Evolutionary conservation across 1,140 invertebrate species (phyloP).

Genomic region (Brachionus koreanus): DNA sequence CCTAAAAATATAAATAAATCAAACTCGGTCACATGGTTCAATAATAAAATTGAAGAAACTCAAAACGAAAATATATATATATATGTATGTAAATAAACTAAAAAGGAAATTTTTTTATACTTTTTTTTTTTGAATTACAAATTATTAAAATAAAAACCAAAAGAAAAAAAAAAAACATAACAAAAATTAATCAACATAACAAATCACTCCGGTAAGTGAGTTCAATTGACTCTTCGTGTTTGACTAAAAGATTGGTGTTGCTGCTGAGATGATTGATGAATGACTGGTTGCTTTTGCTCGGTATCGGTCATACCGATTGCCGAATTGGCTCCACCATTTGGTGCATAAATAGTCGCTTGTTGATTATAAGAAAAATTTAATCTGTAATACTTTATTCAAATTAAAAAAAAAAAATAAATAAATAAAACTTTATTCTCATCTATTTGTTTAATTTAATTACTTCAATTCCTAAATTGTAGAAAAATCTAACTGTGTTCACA

Average conservation of each 20-base stretch:
- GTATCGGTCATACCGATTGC: background rate
- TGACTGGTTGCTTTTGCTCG: background rate
- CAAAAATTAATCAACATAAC: background rate
- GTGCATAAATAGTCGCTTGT: background rate
- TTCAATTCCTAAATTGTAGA: constrained; percentile 43
- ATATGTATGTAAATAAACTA: background rate
- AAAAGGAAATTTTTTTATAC: background rate
- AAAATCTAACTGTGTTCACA: constrained; percentile 35
- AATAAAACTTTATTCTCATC: background rate
- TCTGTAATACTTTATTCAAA: background rate
- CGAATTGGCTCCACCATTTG: background rate
- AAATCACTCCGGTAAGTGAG: background rate
- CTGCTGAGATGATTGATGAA: background rate
- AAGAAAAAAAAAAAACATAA: constrained; percentile 11
- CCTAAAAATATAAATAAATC: background rate
- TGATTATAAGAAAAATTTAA: constrained; percentile 25
- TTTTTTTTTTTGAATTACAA: constrained; percentile 1
- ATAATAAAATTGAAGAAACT: constrained; percentile 4
- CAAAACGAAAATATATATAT: background rate
- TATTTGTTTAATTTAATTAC: background rate
- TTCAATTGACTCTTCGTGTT: constrained; percentile 6
- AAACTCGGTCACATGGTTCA: background rate
- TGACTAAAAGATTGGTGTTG: background rate
- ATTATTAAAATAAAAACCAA: background rate
- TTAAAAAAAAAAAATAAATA: too few relatives aligned